A percentile compares a stretch with the other conserved stretches of the same genome.
These are phyloP conservation scores for Germaria angustata DNA, from an alignment of 2,888 invertebrate species.

Conservation along the genomic window DNA sequence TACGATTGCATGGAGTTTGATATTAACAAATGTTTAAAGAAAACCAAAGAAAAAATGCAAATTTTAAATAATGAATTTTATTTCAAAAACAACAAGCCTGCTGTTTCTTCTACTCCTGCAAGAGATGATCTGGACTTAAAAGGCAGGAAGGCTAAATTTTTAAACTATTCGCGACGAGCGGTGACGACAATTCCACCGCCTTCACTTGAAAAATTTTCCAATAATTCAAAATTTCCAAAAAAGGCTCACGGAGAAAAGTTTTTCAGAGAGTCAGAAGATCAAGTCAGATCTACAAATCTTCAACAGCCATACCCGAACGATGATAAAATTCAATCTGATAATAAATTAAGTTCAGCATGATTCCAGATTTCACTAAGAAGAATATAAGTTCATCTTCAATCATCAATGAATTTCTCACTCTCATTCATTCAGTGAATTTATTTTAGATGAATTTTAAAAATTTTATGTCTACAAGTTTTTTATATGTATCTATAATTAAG, in stretches of 20 bases:
- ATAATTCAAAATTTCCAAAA: not conserved
- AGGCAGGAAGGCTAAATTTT: not conserved
- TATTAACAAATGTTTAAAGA: conserved; percentile 12
- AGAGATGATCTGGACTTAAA: not conserved
- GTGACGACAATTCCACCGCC: not conserved
- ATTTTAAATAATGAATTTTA: conserved; percentile 18
- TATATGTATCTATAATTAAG: too few relatives aligned
- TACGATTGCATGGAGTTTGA: not conserved
- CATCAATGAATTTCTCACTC: not conserved
- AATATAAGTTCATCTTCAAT: too few relatives aligned
- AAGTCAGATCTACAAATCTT: not conserved
- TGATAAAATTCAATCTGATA: not conserved
- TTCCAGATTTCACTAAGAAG: too few relatives aligned
- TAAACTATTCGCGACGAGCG: not conserved
- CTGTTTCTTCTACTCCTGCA: not conserved
- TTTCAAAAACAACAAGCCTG: not conserved
- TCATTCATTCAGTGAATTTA: too few relatives aligned
- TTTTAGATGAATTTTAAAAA: not conserved
- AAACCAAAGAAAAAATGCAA: conserved; percentile 27
- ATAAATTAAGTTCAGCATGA: not conserved
- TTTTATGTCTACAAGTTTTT: not conserved
- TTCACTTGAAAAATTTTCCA: not conserved
- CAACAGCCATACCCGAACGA: not conserved
- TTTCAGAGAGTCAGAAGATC: not conserved
- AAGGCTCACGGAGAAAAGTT: not conserved